Conservation (phyloP, 2,113 vertebrate species). For the Catharus fuscescens region DNA sequence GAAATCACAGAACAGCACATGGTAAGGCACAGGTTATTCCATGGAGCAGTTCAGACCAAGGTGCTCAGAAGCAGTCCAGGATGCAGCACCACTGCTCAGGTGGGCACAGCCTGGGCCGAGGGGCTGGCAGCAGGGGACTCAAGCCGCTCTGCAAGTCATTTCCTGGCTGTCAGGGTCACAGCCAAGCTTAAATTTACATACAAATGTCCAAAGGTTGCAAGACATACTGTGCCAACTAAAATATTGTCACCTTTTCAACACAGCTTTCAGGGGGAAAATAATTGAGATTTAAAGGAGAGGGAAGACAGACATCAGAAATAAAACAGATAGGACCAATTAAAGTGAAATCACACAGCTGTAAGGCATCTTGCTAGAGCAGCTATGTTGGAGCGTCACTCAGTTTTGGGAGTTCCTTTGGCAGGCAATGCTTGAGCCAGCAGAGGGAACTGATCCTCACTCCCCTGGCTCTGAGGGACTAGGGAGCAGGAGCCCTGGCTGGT, state of each 20-base stretch:
- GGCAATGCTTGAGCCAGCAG: background rate
- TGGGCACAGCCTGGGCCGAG: background rate
- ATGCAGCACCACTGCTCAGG: background rate
- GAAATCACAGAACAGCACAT: background rate
- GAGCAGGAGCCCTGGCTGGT: background rate
- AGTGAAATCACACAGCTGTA: background rate
- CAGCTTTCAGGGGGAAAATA: background rate
- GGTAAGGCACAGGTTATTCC: background rate
- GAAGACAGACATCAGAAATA: background rate
- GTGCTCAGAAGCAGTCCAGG: background rate
- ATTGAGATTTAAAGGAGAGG: background rate
- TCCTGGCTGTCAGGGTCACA: background rate
- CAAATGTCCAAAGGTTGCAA: background rate
- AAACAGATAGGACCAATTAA: background rate
- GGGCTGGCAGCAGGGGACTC: background rate
- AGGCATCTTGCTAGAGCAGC: background rate
- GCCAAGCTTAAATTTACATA: background rate
- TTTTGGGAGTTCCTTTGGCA: background rate
- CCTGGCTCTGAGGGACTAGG: background rate
- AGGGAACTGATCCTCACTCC: background rate
- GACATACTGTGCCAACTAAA: background rate
- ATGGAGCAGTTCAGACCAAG: background rate
- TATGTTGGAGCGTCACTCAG: background rate
- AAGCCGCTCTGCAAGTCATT: background rate
- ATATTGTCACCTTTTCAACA: background rate